These are phyloP conservation scores for Dysidea cf. avara DNA, from an alignment of 37 sponge, comb jelly and placozoan genomes.

Conservation along the genomic window DNA sequence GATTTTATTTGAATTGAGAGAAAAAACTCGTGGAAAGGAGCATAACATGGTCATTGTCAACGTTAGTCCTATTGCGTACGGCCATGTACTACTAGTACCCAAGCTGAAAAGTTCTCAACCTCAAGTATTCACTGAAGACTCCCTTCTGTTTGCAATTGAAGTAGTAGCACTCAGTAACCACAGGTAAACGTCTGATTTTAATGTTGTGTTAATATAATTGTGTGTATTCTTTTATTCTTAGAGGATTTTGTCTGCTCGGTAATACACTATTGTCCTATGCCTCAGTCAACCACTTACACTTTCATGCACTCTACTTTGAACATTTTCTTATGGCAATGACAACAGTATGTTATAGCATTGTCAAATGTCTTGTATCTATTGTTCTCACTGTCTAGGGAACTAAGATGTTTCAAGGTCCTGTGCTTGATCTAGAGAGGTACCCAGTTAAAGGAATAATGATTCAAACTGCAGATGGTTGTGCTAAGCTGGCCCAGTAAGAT, in stretches of 20 bases:
- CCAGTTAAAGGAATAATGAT: slow-evolving; percentile 28
- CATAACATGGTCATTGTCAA: slow-evolving; percentile 50
- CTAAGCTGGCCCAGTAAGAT: no score
- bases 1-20: slow-evolving; percentile 5
- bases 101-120: slow-evolving; percentile 46
- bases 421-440: slow-evolving; percentile 29
- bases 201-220: no score
- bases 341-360: slow-evolving; percentile 50
- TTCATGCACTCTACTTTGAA: slow-evolving; percentile 53
- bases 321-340: slow-evolving; percentile 35
- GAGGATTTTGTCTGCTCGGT: slow-evolving; percentile 62
- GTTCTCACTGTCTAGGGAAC: not conserved
- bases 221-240: slow-evolving; percentile 24
- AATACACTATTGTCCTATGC: slow-evolving; percentile 84
- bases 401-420: not conserved
- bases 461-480: slow-evolving; percentile 5
- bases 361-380: no score
- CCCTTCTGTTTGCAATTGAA: slow-evolving; percentile 47
- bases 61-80: slow-evolving; percentile 76
- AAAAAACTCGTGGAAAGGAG: slow-evolving; percentile 3
- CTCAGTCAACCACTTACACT: slow-evolving; percentile 87
- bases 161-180: slow-evolving; percentile 47
- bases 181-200: slow-evolving; percentile 15
- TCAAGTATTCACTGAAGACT: slow-evolving; percentile 62
- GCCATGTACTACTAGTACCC: slow-evolving; percentile 73